Evolutionary conservation across 1,140 invertebrate species (phyloP).

Genomic region (Theocolax elegans): DNA sequence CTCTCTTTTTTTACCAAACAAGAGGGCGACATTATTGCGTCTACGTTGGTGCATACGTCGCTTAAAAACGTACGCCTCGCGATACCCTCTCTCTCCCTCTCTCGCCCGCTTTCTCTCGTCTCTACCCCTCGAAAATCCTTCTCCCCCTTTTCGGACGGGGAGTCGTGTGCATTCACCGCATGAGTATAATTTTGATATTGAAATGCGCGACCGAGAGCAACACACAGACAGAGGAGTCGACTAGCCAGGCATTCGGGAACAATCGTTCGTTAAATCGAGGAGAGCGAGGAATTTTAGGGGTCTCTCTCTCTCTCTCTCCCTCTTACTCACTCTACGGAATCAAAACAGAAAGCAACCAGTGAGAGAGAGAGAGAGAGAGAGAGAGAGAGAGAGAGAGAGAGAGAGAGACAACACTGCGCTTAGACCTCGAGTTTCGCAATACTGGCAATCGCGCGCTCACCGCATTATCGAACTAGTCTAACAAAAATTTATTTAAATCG

Average conservation of each 20-base stretch:
- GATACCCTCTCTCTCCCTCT: background rate
- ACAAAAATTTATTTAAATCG: too few relatives aligned
- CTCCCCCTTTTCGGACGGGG: slow-evolving; percentile 17
- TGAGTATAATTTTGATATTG: slow-evolving; percentile 36
- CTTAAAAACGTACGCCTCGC: slow-evolving; percentile 28
- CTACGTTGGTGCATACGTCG: slow-evolving; percentile 36
- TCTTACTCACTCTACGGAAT: slow-evolving; percentile 5
- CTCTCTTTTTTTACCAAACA: slow-evolving; percentile 34
- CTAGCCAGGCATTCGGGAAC: slow-evolving; percentile 13
- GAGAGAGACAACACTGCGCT: background rate
- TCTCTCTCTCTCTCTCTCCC: too few relatives aligned
- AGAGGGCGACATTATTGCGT: slow-evolving; percentile 57
- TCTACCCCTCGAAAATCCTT: slow-evolving; percentile 39
- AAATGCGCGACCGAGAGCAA: slow-evolving; percentile 18
- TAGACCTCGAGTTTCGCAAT: too few relatives aligned
- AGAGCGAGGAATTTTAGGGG: background rate
- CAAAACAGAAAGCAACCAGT: background rate
- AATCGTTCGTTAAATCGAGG: slow-evolving; percentile 42
- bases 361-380: background rate
- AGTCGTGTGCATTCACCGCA: slow-evolving; percentile 14
- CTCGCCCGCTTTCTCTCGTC: background rate
- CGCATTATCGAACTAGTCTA: too few relatives aligned
- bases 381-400: background rate
- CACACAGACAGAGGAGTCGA: too few relatives aligned
- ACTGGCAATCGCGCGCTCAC: too few relatives aligned